Evolutionary conservation across 1,140 invertebrate species (phyloP).

Genomic region (Argopecten irradians): DNA sequence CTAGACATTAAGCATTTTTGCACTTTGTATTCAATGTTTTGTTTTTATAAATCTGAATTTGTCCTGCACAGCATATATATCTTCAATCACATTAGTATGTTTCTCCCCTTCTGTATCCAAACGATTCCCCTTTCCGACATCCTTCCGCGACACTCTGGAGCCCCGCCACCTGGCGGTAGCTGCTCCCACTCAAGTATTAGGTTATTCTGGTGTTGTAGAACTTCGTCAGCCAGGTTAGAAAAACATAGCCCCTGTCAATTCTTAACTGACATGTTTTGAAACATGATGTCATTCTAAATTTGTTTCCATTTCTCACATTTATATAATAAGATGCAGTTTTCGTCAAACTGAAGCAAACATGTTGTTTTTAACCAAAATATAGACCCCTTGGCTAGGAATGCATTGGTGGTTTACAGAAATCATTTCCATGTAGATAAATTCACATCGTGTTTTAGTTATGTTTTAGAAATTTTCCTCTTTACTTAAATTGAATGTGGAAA

Average conservation of each 20-base stretch:
- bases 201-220: not conserved
- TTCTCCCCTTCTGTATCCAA: not conserved
- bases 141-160: not conserved
- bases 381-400: not conserved
- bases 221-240: not conserved
- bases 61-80: too few relatives aligned
- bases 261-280: constrained; percentile 1
- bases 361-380: not conserved
- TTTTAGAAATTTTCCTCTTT: too few relatives aligned
- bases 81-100: too few relatives aligned
- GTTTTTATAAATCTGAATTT: too few relatives aligned
- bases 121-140: not conserved
- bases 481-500: too few relatives aligned
- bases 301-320: constrained; percentile 17
- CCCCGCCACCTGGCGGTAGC: not conserved
- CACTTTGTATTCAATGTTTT: too few relatives aligned
- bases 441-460: too few relatives aligned
- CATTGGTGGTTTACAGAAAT: not conserved
- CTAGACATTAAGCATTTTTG: too few relatives aligned
- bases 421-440: too few relatives aligned
- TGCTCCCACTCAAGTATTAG: not conserved
- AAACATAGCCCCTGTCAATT: constrained; percentile 16
- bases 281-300: constrained; percentile 18
- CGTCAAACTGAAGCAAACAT: not conserved
- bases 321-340: not conserved